A percentile compares a stretch with the other conserved stretches of the same genome.
Evolutionary conservation across 2,888 invertebrate genomes (phyloP).

Genomic region (Platycheirus rosarum): DNA sequence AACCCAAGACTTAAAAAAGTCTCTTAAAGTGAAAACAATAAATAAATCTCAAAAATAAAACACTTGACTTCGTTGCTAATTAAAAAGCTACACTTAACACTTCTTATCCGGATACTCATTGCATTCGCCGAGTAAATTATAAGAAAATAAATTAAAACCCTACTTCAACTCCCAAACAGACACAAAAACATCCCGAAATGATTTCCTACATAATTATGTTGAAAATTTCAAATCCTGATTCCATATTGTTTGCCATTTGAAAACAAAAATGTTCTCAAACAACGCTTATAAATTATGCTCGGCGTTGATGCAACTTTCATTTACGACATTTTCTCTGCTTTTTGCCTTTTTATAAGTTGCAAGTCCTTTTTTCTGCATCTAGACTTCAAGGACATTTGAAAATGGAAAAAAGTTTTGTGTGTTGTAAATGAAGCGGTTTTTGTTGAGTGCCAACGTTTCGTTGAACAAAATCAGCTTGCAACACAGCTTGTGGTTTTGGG

Average conservation of each 20-base stretch:
- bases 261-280: conserved; percentile 52
- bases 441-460: conserved; percentile 47
- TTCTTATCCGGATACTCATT: no score
- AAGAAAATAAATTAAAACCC: background rate
- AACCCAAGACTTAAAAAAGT: no score
- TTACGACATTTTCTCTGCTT: background rate
- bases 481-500: conserved; percentile 24
- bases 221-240: conserved; percentile 51
- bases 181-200: conserved; percentile 1
- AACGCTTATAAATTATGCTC: conserved; percentile 13
- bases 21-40: background rate
- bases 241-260: conserved; percentile 62
- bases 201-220: conserved; percentile 9
- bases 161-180: no score
- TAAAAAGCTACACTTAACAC: no score
- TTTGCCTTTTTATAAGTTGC: background rate
- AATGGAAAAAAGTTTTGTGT: conserved; percentile 1
- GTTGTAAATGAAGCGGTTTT: conserved; percentile 56
- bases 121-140: background rate
- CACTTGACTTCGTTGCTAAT: no score
- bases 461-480: conserved; percentile 43
- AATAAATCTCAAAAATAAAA: background rate
- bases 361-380: conserved; percentile 23
- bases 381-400: conserved; percentile 22
- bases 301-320: conserved; percentile 7